Conservation (phyloP, 2,797 vertebrate species). For the Streptopelia turtur region DNA sequence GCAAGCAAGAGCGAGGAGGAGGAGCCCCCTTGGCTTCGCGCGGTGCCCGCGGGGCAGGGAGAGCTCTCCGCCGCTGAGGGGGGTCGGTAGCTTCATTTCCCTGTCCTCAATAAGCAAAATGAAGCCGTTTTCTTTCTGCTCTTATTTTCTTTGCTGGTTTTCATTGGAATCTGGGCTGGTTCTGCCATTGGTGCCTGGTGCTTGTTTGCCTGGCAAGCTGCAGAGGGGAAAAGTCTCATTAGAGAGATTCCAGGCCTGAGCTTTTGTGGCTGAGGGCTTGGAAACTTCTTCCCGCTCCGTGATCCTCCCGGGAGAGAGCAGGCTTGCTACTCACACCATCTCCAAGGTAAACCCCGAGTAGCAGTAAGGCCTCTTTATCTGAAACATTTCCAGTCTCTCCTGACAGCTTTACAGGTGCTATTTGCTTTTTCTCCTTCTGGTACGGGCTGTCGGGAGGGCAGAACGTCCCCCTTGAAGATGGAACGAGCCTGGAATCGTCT, state of each 20-base stretch:
- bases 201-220: constrained; percentile 52
- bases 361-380: not conserved
- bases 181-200: constrained; percentile 54
- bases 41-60: not conserved
- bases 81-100: not conserved
- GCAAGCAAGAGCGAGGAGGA: not conserved
- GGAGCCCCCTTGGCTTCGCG: not conserved
- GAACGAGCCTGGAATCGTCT: constrained; percentile 21
- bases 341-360: not conserved
- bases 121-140: not conserved
- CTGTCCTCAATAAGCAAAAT: not conserved
- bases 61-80: not conserved
- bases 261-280: constrained; percentile 52
- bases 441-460: not conserved
- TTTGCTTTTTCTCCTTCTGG: not conserved
- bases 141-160: constrained; percentile 34
- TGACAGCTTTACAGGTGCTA: not conserved
- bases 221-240: constrained; percentile 54
- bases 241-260: constrained; percentile 45
- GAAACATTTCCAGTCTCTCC: not conserved
- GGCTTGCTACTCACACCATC: not conserved
- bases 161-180: constrained; percentile 37
- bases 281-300: constrained; percentile 34
- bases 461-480: constrained; percentile 36
- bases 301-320: constrained; percentile 34